Percentiles rank a stretch among this genome's conserved stretches.
phyloP scores from a whole-genome alignment of 1,140 invertebrate species.

The Polypedilum pembai region DNA sequence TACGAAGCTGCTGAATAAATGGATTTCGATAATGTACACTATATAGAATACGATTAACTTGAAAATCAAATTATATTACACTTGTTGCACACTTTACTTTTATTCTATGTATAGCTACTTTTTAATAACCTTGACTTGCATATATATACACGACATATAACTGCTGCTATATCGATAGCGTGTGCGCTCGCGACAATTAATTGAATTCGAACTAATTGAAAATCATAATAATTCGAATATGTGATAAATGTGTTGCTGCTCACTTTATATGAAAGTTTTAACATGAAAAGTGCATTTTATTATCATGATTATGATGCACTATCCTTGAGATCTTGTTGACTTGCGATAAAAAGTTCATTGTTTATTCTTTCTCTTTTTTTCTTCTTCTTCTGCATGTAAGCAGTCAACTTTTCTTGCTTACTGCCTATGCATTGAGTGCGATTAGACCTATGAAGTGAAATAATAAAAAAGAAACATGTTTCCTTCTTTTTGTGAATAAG shows the following conservation, averaged over 20 bases:
- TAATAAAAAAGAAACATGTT: no score
- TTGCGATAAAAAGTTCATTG: no score
- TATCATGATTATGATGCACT: background rate
- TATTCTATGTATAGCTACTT: background rate
- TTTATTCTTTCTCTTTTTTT: no score
- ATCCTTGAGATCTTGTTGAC: background rate
- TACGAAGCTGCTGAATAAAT: background rate
- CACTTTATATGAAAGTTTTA: background rate
- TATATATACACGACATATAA: background rate
- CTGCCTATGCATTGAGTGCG: no score
- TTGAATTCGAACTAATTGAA: background rate
- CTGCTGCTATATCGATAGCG: background rate
- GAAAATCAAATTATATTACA: background rate
- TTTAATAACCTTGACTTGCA: conserved; percentile 23
- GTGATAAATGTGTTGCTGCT: background rate
- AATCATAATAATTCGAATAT: no score
- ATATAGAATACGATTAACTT: background rate
- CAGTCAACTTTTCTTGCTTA: no score
- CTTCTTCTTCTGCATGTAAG: no score
- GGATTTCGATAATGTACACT: background rate
- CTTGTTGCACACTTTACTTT: background rate
- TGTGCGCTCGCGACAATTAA: conserved; percentile 1
- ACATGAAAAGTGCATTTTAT: background rate
- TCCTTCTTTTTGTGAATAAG: no score
- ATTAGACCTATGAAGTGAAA: no score